Base-by-base conservation (phyloP, 2,113 vertebrate species). In the Corydoras maculifer region DNA sequence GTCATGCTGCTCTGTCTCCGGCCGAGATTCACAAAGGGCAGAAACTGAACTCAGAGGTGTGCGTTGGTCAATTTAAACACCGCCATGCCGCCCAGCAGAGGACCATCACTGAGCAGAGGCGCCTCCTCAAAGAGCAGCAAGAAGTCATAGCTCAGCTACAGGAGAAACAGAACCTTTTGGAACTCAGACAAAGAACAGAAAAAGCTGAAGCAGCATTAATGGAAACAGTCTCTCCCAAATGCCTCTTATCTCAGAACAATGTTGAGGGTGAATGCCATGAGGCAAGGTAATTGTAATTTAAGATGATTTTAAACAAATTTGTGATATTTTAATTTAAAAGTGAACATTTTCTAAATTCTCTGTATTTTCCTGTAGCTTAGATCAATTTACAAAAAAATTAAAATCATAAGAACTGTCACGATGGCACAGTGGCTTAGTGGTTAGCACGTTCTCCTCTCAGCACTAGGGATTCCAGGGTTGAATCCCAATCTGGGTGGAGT, bases 51-150 rank as follows among this genome's bases (percentile, higher is more conserved):
- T 15, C 18, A 0, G 68, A 13, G 13, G 53, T 70, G 8, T 15
- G 10, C 0, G 79, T 84, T 1, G 74, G 81, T 70, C 18, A 70
- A 73, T 92, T 91, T 71, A 85, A 90, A 75, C 85, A 85, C 73
- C 84, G 75, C 48, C 83, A 92, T 0, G 62, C 80, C 35, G 86
- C 83, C 78, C 93, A 96, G 85, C 89, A 92, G 77, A 85, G 84
- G 74, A 83, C 94, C 72, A 94, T 95, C 69, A 68, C 88, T 14
- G 83, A 92, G 75, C 96, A 98, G 77, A 91, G 80, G 75, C 87
- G 82, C 76, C 91, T 91, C 77, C 89, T 98, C 78, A 84, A 88
- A 80, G 91, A 94, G 76, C 94, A 97, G 82, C 85, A 90, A 72
- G 85, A 92, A 72, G 82, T 90, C 75, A 95, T 97, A 63, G 71